Base-by-base conservation (phyloP, 2,888 invertebrate genomes). In the Spatulosminthurus flaviceps region DNA sequence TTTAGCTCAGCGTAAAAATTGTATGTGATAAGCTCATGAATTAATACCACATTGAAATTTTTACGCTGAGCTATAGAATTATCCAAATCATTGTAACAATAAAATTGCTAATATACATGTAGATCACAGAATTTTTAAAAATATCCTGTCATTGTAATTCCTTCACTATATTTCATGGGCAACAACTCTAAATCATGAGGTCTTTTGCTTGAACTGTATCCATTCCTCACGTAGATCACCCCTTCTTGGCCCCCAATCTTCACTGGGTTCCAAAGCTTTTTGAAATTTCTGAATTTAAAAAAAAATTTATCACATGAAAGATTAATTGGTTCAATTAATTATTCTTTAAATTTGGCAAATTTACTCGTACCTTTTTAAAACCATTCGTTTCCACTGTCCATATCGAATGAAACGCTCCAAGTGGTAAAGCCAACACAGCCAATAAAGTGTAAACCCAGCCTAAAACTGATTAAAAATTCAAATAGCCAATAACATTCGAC, bases 201-300 rank as follows among this genome's bases (percentile, higher is more conserved):
- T 64, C 16, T 64, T 64, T 64, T 64, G 5, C 29, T 74, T 74
- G 61, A 74, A 74, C 29, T 51, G 41, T 19, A 51, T 51, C 84
- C 84, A 85, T 74, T 84, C 81, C 41, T 64, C 61, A 26, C 80
- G 78, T n/a, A 80, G 67, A 64, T 83, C 82, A 0, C 80, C 67
- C 29, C 84, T 82, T 78, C 84, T 84, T 9, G 86, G 86, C 0
- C 86, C 86, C 86, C 86, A 86, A 19, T 80, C 81, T 1, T 75
- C 75, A 24, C 84, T 85, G 0, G 86, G 84, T 41, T 77, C 79
- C 61, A 84, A 81, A 13, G 85, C 80, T 64, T 80, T 81, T 66
- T 78, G 81, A 19, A 86, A 21, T 81, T 84, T 84, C 86, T 86
- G 28, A 74, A 61, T 42, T 13, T 22, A 61, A 61, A 4, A 51